A percentile compares a stretch with the other conserved stretches of the same genome.
Conservation (phyloP, 2,888 invertebrate species). For the Drosophila kanekoi region DNA sequence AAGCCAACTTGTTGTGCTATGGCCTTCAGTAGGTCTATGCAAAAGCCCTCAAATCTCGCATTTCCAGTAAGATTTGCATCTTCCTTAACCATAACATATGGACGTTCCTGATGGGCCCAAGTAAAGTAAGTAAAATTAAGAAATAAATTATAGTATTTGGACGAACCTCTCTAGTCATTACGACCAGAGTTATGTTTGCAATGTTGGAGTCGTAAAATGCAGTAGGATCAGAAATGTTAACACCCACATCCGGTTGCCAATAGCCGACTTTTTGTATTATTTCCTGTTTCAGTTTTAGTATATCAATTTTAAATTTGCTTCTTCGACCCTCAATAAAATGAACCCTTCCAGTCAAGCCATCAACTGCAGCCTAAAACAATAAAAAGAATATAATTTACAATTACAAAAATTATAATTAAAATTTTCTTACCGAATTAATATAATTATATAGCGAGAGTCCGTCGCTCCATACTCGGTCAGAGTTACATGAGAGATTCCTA, state of each 20-base stretch:
- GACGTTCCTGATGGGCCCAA: slow-evolving; percentile 89
- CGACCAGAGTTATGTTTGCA: slow-evolving; percentile 94
- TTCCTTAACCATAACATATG: slow-evolving; percentile 95
- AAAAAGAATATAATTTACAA: not conserved
- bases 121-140: not conserved
- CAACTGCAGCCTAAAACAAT: slow-evolving; percentile 89
- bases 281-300: slow-evolving; percentile 92
- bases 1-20: slow-evolving; percentile 94
- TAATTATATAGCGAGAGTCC: slow-evolving; percentile 91
- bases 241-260: slow-evolving; percentile 91
- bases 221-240: slow-evolving; percentile 93
- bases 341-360: slow-evolving; percentile 94
- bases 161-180: slow-evolving; percentile 94
- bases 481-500: slow-evolving; percentile 93
- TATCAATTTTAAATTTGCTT: slow-evolving; percentile 93
- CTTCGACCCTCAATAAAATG: slow-evolving; percentile 94
- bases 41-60: slow-evolving; percentile 95
- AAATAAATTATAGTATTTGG: slow-evolving; percentile 49
- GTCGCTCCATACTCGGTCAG: slow-evolving; percentile 91
- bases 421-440: slow-evolving; percentile 88
- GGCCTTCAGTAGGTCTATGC: slow-evolving; percentile 93
- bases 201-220: slow-evolving; percentile 93
- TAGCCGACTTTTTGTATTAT: slow-evolving; percentile 92
- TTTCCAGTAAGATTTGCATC: slow-evolving; percentile 94
- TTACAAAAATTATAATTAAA: not conserved